These are phyloP conservation scores for Tenthredo distinguenda DNA, from an alignment of 2,888 invertebrate genomes.

Conservation along the genomic window DNA sequence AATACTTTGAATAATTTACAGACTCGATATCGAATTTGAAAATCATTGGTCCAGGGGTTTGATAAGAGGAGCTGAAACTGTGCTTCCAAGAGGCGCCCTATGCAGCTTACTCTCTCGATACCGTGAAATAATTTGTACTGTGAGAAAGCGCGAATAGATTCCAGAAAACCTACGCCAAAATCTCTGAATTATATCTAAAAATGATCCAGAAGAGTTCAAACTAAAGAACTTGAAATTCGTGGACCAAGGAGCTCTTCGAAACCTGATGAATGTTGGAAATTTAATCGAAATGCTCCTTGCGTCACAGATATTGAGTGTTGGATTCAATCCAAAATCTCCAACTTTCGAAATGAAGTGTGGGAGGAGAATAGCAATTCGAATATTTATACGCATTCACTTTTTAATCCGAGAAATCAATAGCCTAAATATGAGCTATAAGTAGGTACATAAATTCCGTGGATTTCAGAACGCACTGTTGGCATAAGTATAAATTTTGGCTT, in stretches of 20 bases:
- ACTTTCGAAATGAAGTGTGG: not conserved
- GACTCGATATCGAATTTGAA: not conserved
- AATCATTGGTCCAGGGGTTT: too few species aligned
- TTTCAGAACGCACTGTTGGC: not conserved
- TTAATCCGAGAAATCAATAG: not conserved
- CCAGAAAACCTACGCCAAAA: not conserved
- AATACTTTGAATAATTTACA: not conserved
- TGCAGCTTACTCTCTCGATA: too few species aligned
- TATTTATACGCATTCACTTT: not conserved
- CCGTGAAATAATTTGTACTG: too few species aligned
- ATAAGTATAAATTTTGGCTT: not conserved
- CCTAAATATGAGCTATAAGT: not conserved
- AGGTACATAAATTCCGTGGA: not conserved
- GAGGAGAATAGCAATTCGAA: not conserved
- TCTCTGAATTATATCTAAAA: not conserved
- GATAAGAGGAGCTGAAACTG: too few species aligned
- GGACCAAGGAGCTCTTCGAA: too few species aligned
- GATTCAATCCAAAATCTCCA: too few species aligned
- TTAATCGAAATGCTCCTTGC: too few species aligned
- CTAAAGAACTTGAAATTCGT: too few species aligned
- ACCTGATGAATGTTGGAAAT: too few species aligned
- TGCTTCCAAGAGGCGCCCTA: too few species aligned
- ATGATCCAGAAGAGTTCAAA: not conserved
- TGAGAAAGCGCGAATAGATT: not conserved
- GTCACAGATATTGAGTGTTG: too few species aligned